These are phyloP conservation scores for Hedya salicella DNA, from an alignment of 2,888 invertebrate species.

Conservation along the genomic window DNA sequence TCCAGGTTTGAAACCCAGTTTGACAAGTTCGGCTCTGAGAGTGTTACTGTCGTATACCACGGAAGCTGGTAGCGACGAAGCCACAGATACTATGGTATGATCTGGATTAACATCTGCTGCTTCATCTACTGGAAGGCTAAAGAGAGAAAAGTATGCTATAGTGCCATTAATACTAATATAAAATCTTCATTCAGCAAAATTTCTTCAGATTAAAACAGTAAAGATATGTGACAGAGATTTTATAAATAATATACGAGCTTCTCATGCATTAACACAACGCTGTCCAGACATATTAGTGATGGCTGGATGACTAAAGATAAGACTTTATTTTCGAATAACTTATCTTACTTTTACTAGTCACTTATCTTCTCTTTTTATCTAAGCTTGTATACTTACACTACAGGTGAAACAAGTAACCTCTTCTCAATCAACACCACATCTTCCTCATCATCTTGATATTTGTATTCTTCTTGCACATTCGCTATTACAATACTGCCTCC, in stretches of 20 bases:
- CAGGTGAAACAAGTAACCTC: slow-evolving; percentile 81
- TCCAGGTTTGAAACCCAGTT: slow-evolving; percentile 89
- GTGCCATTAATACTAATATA: no score
- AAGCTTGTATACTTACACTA: slow-evolving; percentile 74
- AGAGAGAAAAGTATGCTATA: slow-evolving; percentile 28
- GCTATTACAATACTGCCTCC: slow-evolving; percentile 79
- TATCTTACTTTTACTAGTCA: no score
- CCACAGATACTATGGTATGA: slow-evolving; percentile 73
- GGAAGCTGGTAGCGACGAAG: slow-evolving; percentile 85
- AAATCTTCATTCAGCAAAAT: no score
- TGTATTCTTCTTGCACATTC: slow-evolving; percentile 89
- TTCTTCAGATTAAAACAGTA: no score
- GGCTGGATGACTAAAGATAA: no score
- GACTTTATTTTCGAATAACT: no score
- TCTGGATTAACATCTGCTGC: slow-evolving; percentile 62
- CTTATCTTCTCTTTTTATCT: no score
- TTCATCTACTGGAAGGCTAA: slow-evolving; percentile 72
- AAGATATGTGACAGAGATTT: no score
- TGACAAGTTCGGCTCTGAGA: slow-evolving; percentile 86
- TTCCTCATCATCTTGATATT: slow-evolving; percentile 89
- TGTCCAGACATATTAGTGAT: no score
- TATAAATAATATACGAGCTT: no score
- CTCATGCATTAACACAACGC: no score
- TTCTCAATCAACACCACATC: slow-evolving; percentile 89
- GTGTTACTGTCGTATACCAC: slow-evolving; percentile 88